Base-by-base conservation (phyloP, 2,113 vertebrate species). In the Clarias macrocephalus region DNA sequence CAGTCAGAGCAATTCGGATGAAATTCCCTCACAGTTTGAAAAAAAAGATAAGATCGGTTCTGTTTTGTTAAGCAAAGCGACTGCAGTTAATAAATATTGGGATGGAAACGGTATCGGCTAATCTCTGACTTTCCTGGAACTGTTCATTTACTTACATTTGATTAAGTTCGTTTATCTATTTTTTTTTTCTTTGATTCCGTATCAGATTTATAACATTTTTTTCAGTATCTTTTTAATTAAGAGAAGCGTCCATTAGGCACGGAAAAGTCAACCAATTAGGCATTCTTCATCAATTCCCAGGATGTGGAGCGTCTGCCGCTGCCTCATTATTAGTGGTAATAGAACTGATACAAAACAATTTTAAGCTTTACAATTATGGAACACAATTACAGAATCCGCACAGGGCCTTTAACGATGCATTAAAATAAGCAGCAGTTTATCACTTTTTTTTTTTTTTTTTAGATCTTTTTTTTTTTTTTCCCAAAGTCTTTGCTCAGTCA, bases 71-170 rank as follows among this genome's bases (percentile, higher is more conserved):
- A 95, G 94, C 95, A 96, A 97, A 96, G 94, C 93, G 93, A 94
- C 94, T 95, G 95, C 94, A 96, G 91, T 95, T 96, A 96, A 96
- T 97, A 97, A 95, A 93, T 95, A 95, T 93, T 95, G 94, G 91
- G 92, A 89, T 89, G 75, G 91, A 94, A 96, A 96, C 96, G 94
- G 89, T 94, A 96, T 95, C 94, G 94, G 91, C 91, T 93, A 80
- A 96, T 97, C 94, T 97, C 93, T 93, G 90, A 95, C 96, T 94
- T 96, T 96, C 95, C 97, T 97, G 96, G 96, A 96, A 96, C 95
- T 93, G 93, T 91, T 96, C 93, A 93, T 95, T 97, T 96, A 94
- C 92, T 91, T 96, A 96, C 95, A 97, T 97, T 96, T 97, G 95
- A 98, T 98, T 97, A 96, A 95, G 93, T 92, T 92, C 94, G 89